Base-by-base conservation (phyloP, 1,140 invertebrate species). In the Euura saliciscinereae region DNA sequence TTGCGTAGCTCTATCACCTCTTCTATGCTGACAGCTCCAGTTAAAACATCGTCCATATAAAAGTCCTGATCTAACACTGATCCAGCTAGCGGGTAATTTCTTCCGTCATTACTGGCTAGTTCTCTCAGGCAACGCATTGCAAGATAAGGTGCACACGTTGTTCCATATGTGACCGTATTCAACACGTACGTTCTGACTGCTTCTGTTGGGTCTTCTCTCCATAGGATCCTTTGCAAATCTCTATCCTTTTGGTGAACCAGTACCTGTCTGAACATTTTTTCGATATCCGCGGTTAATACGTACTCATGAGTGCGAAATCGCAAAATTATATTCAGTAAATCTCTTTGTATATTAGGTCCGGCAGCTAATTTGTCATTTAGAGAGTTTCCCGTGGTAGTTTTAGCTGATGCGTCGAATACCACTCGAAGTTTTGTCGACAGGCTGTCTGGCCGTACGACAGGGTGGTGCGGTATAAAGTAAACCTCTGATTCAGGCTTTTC, bases 101-200 rank as follows among this genome's bases (percentile, higher is more conserved):
- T 6, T 66, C 68, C 76, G 73, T 78, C 75, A 70, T 83, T 82
- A 66, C 43, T 72, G 6, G 75, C 79, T 0, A 80, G 70, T 78
- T 80, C 80, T n/a, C 80, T 44, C 3, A 88, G 65, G 77, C 46
- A 75, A 66, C 77, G 66, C 6, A 74, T 77, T 0, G 83, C 83
- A 64, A 83, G 71, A 75, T 77, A 87, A 0, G 83, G 74, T 8
- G 80, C 78, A 8, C 73, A 74, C 2, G 76, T 46, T 68, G 80
- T 82, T 2, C 86, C 85, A 73, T 84, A 88, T 0, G 85, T 87
- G 2, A 87, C 79, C 2, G 81, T 87, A 4, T 70, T 78, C 3
- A 88, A 67, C 43, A 70, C 69, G 77, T 66, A 88, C 11, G 70
- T 74, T 44, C 51, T 44, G 6, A 85, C 67, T 0, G 72, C 44